Conservation (phyloP, 2,797 vertebrate genomes). For the Tadarida brasiliensis region DNA sequence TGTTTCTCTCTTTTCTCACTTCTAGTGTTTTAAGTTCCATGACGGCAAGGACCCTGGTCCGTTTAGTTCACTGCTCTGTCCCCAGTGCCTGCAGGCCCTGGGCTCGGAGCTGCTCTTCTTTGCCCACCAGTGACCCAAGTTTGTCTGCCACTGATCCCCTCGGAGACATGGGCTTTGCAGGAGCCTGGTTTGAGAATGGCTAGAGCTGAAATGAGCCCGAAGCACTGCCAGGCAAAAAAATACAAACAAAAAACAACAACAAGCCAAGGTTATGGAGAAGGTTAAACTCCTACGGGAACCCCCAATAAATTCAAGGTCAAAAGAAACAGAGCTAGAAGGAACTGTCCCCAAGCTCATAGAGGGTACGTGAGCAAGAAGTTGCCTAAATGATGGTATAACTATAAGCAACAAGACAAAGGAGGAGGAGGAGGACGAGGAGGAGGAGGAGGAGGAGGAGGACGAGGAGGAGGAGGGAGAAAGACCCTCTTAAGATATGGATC, state of each 20-base stretch:
- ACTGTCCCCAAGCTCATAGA: not conserved
- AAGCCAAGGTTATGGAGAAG: not conserved
- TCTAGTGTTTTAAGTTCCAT: not conserved
- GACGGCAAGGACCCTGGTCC: not conserved
- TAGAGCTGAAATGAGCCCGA: not conserved
- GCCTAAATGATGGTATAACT: not conserved
- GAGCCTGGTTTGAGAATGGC: not conserved
- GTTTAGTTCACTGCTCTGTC: not conserved
- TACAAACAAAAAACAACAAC: not conserved
- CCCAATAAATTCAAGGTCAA: not conserved
- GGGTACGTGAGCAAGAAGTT: not conserved
- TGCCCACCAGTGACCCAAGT: not conserved
- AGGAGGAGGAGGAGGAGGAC: not conserved
- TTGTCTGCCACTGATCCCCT: not conserved
- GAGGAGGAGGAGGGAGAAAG: not conserved
- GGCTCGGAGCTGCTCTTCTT: not conserved
- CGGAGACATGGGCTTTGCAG: not conserved
- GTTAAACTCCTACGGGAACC: not conserved
- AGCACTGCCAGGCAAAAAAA: not conserved
- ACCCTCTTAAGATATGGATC: not conserved
- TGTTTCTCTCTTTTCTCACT: not conserved
- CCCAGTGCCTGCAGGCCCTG: not conserved
- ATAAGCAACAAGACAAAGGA: not conserved
- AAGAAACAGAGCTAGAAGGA: constrained; percentile 12
- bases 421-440: not conserved